These are phyloP conservation scores for Dicentrarchus labrax DNA, from an alignment of 2,113 vertebrate genomes.

Conservation along the genomic window DNA sequence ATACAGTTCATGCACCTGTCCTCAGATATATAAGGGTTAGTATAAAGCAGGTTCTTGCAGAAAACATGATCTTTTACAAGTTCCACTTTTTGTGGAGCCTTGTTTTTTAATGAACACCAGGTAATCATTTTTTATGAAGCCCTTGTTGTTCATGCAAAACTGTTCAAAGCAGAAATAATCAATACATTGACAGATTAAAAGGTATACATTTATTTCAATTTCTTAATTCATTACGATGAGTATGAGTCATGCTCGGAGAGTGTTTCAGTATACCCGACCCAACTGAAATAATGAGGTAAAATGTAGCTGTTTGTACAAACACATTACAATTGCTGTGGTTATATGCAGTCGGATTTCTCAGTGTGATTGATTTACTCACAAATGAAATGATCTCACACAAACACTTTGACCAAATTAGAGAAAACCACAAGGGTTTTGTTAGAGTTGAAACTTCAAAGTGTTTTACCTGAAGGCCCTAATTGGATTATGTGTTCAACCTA, in stretches of 20 bases:
- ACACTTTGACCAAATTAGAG: background rate
- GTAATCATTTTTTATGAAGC: background rate
- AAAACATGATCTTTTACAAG: background rate
- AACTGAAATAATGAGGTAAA: background rate
- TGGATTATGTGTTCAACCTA: background rate
- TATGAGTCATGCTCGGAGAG: background rate
- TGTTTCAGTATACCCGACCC: background rate
- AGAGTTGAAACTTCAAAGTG: background rate
- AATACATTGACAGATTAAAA: background rate
- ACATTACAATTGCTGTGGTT: background rate
- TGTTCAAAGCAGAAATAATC: background rate
- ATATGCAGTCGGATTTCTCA: background rate
- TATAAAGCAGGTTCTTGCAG: no score
- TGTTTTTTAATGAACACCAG: no score
- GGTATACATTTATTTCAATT: background rate
- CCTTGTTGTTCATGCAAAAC: background rate
- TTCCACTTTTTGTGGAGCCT: no score
- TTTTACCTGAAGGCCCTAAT: background rate
- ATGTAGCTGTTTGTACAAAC: background rate
- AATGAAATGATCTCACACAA: background rate
- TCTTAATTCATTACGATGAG: background rate
- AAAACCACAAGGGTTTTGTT: background rate
- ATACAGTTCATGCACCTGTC: no score
- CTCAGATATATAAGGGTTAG: no score
- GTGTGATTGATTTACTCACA: slow-evolving; percentile 1